Percentiles rank a stretch among this genome's conserved stretches.
phyloP scores from a whole-genome alignment of 2,888 invertebrate species.

The Hypomecis punctinalis region DNA sequence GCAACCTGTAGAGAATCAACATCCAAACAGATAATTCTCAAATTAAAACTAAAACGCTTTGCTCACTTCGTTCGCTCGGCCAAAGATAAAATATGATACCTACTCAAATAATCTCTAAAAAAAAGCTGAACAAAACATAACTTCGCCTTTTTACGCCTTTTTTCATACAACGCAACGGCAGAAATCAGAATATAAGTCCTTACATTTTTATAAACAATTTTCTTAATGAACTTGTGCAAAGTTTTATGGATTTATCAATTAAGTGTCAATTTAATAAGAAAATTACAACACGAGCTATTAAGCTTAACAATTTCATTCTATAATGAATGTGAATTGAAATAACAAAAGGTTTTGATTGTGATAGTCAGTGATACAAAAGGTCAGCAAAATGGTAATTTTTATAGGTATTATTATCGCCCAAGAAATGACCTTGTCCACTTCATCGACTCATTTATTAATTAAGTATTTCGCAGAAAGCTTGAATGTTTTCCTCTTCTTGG shows the following conservation, averaged over 20 bases:
- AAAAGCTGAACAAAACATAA: too few relatives aligned
- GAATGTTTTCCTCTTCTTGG: neutral
- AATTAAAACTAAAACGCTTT: too few relatives aligned
- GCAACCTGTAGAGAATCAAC: too few relatives aligned
- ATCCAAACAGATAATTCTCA: too few relatives aligned
- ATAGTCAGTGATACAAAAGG: neutral
- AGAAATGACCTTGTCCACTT: neutral
- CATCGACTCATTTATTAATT: neutral
- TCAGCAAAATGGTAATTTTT: slow-evolving; percentile 5
- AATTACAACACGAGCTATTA: neutral
- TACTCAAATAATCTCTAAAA: too few relatives aligned
- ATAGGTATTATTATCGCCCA: neutral
- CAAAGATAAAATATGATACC: too few relatives aligned
- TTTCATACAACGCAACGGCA: too few relatives aligned
- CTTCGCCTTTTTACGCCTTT: too few relatives aligned
- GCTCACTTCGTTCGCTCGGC: too few relatives aligned
- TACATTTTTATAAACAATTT: neutral
- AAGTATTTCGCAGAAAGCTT: slow-evolving; percentile 4
- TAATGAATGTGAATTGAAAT: slow-evolving; percentile 7
- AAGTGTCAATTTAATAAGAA: neutral
- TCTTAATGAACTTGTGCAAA: neutral
- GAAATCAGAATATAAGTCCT: too few relatives aligned
- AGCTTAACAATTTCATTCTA: slow-evolving; percentile 1
- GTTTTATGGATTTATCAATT: neutral
- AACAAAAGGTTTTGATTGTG: too few relatives aligned